Evolutionary conservation across 2,888 invertebrate genomes (phyloP).

Genomic region (Hedya salicella): DNA sequence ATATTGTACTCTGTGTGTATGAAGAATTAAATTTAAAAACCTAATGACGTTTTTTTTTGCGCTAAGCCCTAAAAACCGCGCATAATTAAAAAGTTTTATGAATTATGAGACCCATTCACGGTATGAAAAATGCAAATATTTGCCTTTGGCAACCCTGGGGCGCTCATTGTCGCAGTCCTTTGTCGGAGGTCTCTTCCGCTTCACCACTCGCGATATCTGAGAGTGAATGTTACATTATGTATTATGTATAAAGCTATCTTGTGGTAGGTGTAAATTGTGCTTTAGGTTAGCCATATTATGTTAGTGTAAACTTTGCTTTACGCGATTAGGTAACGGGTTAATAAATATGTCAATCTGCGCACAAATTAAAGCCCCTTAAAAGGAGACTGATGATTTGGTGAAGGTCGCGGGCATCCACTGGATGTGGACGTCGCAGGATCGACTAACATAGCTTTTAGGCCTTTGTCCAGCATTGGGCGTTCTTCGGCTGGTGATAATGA

Average conservation of each 20-base stretch:
- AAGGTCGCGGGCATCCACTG: too few species aligned
- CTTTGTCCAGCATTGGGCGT: too few species aligned
- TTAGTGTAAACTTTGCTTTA: constrained; percentile 12
- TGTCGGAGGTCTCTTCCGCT: constrained; percentile 80
- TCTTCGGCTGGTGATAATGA: too few species aligned
- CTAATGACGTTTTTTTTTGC: constrained; percentile 33
- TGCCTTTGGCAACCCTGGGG: constrained; percentile 59
- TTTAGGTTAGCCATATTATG: constrained; percentile 36
- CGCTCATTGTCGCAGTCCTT: constrained; percentile 79
- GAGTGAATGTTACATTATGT: constrained; percentile 55
- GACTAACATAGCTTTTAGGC: too few species aligned
- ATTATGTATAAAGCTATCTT: constrained; percentile 13
- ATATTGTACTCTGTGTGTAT: constrained; percentile 13
- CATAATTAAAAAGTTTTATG: constrained; percentile 44
- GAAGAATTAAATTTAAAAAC: constrained; percentile 31
- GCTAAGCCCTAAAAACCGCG: constrained; percentile 36
- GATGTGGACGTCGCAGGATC: too few species aligned
- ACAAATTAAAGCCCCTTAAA: neutral
- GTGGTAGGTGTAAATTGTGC: neutral
- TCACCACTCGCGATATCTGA: constrained; percentile 75
- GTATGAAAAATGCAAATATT: constrained; percentile 52
- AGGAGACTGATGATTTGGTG: too few species aligned
- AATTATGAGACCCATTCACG: constrained; percentile 35
- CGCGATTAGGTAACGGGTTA: neutral
- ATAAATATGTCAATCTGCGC: neutral